phyloP scores from a whole-genome alignment of 2,113 vertebrate genomes.

The Mus spicilegus region DNA sequence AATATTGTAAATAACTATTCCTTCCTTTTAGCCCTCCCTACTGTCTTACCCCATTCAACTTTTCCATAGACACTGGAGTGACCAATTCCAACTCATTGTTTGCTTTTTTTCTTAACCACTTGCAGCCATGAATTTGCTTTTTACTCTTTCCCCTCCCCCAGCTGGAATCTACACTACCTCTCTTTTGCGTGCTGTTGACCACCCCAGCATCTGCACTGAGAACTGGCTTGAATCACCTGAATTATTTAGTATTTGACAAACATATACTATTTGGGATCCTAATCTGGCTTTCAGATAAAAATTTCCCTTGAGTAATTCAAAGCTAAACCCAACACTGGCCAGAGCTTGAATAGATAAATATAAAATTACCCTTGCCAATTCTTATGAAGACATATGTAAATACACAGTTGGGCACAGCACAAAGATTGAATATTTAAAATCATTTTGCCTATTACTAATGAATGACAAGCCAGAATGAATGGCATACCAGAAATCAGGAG shows the following conservation, averaged over 20 bases:
- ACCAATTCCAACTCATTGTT: background rate
- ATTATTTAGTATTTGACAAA: conserved; percentile 77
- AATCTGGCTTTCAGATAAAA: conserved; percentile 69
- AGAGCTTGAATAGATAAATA: conserved; percentile 74
- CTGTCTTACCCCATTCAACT: background rate
- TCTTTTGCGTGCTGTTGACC: background rate
- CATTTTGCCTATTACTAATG: conserved; percentile 65
- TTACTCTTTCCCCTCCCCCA: background rate
- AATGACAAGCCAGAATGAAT: conserved; percentile 56
- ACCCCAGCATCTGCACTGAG: conserved; percentile 16
- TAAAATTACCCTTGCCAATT: conserved; percentile 74
- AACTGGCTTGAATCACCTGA: conserved; percentile 53
- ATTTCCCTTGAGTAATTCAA: conserved; percentile 65
- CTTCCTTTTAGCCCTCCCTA: background rate
- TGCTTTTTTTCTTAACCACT: background rate
- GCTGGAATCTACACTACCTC: background rate
- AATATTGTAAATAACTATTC: background rate
- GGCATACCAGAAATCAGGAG: conserved; percentile 56
- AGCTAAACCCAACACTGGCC: conserved; percentile 45
- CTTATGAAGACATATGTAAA: conserved; percentile 74
- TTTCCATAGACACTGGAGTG: background rate
- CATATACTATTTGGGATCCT: conserved; percentile 57
- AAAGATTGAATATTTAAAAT: conserved; percentile 71
- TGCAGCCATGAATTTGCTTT: background rate
- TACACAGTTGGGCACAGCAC: background rate